Evolutionary conservation across 2,797 vertebrate genomes (phyloP).

Genomic region (Okamejei kenojei): DNA sequence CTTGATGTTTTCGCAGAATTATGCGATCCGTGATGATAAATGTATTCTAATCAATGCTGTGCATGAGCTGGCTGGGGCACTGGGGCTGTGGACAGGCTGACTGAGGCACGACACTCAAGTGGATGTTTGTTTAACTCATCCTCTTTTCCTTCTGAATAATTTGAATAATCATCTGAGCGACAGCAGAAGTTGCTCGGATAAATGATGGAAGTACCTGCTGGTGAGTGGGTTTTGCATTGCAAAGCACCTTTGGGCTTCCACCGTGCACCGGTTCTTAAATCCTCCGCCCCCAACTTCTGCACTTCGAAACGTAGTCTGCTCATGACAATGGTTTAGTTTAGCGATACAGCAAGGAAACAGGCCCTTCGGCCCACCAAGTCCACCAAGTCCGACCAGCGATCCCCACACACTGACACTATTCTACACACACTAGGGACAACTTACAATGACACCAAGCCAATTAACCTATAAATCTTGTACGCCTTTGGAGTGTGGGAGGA

Average conservation of each 20-base stretch:
- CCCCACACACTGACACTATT: too few relatives aligned
- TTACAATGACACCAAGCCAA: too few relatives aligned
- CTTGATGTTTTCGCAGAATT: neutral
- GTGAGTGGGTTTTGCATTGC: neutral
- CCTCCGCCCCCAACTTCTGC: neutral
- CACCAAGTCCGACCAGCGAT: too few relatives aligned
- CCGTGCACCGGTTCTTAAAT: neutral
- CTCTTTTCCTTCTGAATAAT: neutral
- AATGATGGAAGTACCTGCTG: neutral
- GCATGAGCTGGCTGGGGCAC: neutral
- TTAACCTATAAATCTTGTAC: too few relatives aligned
- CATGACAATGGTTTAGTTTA: neutral
- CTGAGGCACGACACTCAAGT: neutral
- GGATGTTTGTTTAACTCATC: neutral
- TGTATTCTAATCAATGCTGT: slow-evolving; percentile 2
- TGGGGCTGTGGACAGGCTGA: neutral
- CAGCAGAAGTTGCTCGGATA: neutral
- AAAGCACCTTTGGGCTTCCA: neutral
- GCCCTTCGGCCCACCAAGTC: too few relatives aligned
- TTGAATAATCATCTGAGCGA: neutral
- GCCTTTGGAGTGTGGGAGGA: too few relatives aligned
- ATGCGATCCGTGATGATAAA: neutral
- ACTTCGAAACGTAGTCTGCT: neutral
- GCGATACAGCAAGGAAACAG: neutral
- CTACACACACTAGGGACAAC: too few relatives aligned